Evolutionary conservation across 2,113 vertebrate genomes (phyloP), one percentile per base, ranked within the genome.

Genomic region (Hippolais icterina): DNA sequence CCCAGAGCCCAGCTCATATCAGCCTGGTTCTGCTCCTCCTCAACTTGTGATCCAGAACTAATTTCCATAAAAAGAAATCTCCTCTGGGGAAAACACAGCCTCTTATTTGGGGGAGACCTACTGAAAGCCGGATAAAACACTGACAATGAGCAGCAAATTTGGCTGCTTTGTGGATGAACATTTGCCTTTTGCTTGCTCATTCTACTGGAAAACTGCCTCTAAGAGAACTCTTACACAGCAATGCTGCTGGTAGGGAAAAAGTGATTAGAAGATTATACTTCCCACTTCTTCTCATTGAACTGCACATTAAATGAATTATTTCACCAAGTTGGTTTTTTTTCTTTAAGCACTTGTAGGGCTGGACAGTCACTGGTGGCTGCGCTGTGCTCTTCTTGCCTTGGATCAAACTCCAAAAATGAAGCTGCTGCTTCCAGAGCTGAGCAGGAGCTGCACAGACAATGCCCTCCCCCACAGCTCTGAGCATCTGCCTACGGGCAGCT

Each of bases 331-430:
- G 14, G 7, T 31, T 70, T 46, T 37, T 63, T 79, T 79, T 11
- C 13, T 65, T 86, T 54, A 71, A 60, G 65, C 46, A 29, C 4
- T 54, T 70, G 50, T 28, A 93, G 66, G 59, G 56, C 71, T 95
- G 71, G 25, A 63, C 1, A 82, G 39, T 63, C 85, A 81, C 66
- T 29, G 41, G 71, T 42, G 72, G 46, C 83, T 82, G n/a, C 10
- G 53, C 66, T 61, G 52, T 52, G 25, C 35, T 64, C 75, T 77
- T 88, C 82, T 63, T 77, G 64, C 61, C 84, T 92, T 21, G 29
- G 41, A 54, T 69, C 84, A 83, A 95, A 17, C 53, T 84, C 84
- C 89, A 81, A 49, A 89, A 94, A 83, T 25, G 71, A 91, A 85
- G 89, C 2, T 61, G 60, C 52, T 54, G 47, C 46, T 82, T 31